Evolutionary conservation across 2,113 vertebrate genomes (phyloP), one percentile per base, ranked within the genome.

Genomic region (Callionymus lyra): DNA sequence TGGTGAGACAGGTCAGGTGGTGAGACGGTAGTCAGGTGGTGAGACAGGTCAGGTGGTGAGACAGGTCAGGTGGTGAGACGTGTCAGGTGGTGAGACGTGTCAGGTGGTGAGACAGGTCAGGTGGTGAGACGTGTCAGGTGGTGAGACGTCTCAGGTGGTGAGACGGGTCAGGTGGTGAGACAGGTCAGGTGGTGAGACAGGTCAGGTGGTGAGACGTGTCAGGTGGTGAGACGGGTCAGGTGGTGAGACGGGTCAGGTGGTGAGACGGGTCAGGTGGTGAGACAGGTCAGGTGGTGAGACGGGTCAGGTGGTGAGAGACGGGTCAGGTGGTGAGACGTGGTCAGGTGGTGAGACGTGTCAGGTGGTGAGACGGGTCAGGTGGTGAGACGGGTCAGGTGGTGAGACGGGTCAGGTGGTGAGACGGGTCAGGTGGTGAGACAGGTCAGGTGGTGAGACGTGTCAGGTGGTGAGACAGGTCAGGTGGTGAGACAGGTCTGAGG

Each of bases 251-350:
- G 6, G 10, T 16, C 10, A 32, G 3, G 10, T n/a, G n/a, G n/a
- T n/a, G 11, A 4, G 15, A 99, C 93, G 68, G 98, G 93, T 56
- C 95, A 98, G 11, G 3, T 9, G 12, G 11, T 36, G 10, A 18
- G 10, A 14, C 15, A 16, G 6, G 10, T 16, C 10, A 32, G 3
- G 10, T 11, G 10, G 15, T n/a, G n/a, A n/a, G n/a, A n/a, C 83
- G 88, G 53, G 94, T 86, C 35, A 99, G 82, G 70, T 98, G 98
- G 36, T 91, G 89, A 8, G 94, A 98, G 56, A 97, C 94, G 68
- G 98, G 93, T 56, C 95, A 98, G 11, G 3, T 9, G 12, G 11
- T 36, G 10, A 18, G 10, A 14, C 15, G n/a, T n/a, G 6, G 10
- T 16, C 10, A 32, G 3, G 10, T n/a, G n/a, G n/a, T n/a, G 11